Evolutionary conservation across 2,888 invertebrate species (phyloP), one percentile per base, ranked within the genome.

Genomic region (Gastrophysa polygoni): DNA sequence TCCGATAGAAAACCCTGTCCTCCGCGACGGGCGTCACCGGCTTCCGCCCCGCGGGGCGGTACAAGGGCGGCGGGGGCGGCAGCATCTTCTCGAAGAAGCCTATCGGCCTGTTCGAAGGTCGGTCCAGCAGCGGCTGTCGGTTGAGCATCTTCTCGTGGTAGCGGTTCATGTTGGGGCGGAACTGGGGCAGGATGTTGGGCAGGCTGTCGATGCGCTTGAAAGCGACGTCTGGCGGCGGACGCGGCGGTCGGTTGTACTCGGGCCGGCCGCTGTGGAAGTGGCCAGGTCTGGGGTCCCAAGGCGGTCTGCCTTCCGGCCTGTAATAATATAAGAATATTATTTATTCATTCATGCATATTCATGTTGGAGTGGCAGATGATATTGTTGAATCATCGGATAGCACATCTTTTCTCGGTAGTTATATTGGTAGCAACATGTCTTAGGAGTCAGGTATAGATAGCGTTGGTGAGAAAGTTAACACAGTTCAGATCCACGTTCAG

Each of bases 161-260:
- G 17, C 18, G 79, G 71, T 87, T 86, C 1, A 87, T 86, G 70
- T 89, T 89, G 0, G 90, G 90, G 29, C 90, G 82, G 70, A 90
- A 90, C 72, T 90, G 90, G 0, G 90, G 90, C 20, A 90, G 76
- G 71, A 90, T 90, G 71, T 90, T 90, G 0, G 90, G 90, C 46
- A 88, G 74, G 58, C 73, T 78, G 67, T 80, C 81, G 20, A 81
- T 79, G 24, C 81, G 71, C 70, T 82, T 82, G 64, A 77, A 81
- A 2, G 80, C 76, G n/a, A 79, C 72, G 48, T 77, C 76, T n/a
- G 73, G 67, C 28, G 75, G 75, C 58, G 76, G 77, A 28, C 81
- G 70, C 34, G 81, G 81, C 4, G 82, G 82, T 16, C 81, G 67
- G 1, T 76, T 78, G 63, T 82, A 82, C 71, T 82, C 82, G 0